These are phyloP conservation scores for Oncopodura yosiiana DNA, from an alignment of 1,140 invertebrate species.

Conservation along the genomic window DNA sequence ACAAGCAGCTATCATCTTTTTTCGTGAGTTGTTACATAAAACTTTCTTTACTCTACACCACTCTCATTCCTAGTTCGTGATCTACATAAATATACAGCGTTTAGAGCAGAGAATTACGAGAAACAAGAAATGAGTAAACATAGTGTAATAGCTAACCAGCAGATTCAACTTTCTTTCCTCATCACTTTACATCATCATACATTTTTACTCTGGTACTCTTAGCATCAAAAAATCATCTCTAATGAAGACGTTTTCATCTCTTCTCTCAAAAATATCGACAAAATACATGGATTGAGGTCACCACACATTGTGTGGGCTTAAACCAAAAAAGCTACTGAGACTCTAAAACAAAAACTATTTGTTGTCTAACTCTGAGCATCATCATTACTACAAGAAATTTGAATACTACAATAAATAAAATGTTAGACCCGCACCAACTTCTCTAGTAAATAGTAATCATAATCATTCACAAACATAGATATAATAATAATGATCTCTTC, in stretches of 20 bases:
- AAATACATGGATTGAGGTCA: slow-evolving; percentile 9
- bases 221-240: not conserved
- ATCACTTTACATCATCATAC: not conserved
- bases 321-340: no score
- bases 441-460: not conserved
- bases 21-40: not conserved
- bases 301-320: slow-evolving; percentile 4
- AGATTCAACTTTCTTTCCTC: not conserved
- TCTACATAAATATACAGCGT: not conserved
- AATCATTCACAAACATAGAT: slow-evolving; percentile 1
- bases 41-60: not conserved
- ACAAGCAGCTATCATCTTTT: not conserved
- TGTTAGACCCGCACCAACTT: no score
- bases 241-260: slow-evolving; percentile 6
- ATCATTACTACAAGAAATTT: no score
- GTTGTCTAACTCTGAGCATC: no score
- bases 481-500: no score
- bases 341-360: no score
- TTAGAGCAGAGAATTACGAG: not conserved
- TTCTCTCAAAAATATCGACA: slow-evolving; percentile 1
- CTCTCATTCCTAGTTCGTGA: not conserved
- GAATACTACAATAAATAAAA: no score
- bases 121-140: not conserved
- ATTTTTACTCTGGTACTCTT: not conserved
- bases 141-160: not conserved